Base-by-base conservation (phyloP, 2,888 invertebrate genomes). In the Aporophyla lueneburgensis region DNA sequence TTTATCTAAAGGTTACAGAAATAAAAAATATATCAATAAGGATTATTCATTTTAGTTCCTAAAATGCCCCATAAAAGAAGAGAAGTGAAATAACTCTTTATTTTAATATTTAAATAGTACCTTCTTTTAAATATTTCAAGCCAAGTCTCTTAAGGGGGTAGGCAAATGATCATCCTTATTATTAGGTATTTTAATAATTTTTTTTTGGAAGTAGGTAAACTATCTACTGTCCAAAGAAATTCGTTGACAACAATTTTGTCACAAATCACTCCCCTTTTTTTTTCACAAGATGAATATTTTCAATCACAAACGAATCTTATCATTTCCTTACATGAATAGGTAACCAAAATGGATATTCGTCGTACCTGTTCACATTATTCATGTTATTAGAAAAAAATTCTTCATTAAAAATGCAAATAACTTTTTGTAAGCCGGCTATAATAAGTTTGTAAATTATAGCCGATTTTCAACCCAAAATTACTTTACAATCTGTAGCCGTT, bases 181-280 rank as follows among this genome's bases (percentile, higher is more conserved):
- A 56, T 65, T 70, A 33, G 33, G 33, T 33, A 74, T 63, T 79
- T 75, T 71, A 74, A 24, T 54, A 43, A n/a, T n/a, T 70, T 63
- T 46, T 16, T 61, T 63, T 76, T 72, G 69, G 66, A 72, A 71
- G 74, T 72, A 76, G 24, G 21, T 63, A 65, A 68, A 6, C 1
- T 54, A n/a, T n/a, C n/a, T n/a, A 73, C 63, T 69, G 0, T 77
- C 63, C 69, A 74, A 74, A 80, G 4, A 65, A 74, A 84, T 75
- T 75, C 61, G 43, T 76, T 63, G 81, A 87, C 76, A 85, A 80
- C 5, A 53, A 67, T 61, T 83, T 83, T 78, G 79, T 86, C 77
- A 77, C 80, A 70, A 74, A 65, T 65, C 46, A 71, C 68, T 79
- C 66, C 67, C 51, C 21, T 21, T 59, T n/a, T 49, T 3, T 66